Conservation (phyloP, 2,888 invertebrate genomes). For the Andrena haemorrhoa region DNA sequence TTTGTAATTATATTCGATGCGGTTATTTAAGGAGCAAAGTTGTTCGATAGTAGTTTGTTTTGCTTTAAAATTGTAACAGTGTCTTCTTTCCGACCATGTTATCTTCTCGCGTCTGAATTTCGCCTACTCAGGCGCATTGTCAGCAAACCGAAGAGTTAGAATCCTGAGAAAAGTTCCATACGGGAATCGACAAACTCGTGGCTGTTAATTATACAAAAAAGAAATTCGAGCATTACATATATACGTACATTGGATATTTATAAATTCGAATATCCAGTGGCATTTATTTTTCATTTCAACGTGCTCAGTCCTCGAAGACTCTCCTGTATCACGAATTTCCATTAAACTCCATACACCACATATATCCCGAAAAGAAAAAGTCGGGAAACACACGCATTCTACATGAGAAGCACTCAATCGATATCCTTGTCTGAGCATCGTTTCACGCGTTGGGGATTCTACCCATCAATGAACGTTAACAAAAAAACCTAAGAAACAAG, state of each 20-base stretch:
- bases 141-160: conserved; percentile 29
- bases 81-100: conserved; percentile 12
- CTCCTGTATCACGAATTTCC: not conserved
- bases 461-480: conserved; percentile 21
- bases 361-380: not conserved
- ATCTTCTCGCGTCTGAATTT: conserved; percentile 42
- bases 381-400: not conserved
- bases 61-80: not conserved
- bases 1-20: not conserved
- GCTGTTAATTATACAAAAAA: not conserved
- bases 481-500: conserved; percentile 2
- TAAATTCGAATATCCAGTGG: conserved; percentile 16
- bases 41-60: conserved; percentile 12
- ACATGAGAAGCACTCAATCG: conserved; percentile 23
- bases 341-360: not conserved
- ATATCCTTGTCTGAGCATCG: conserved; percentile 23
- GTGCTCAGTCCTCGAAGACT: not conserved
- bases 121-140: conserved; percentile 40
- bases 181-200: not conserved
- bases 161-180: conserved; percentile 14
- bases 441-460: conserved; percentile 15
- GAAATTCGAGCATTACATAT: conserved; percentile 10
- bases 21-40: conserved; percentile 3
- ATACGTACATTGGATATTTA: conserved; percentile 28
- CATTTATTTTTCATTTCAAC: conserved; percentile 25